Evolutionary conservation across 2,888 invertebrate genomes (phyloP).

Genomic region (Muschampia plurimacula): DNA sequence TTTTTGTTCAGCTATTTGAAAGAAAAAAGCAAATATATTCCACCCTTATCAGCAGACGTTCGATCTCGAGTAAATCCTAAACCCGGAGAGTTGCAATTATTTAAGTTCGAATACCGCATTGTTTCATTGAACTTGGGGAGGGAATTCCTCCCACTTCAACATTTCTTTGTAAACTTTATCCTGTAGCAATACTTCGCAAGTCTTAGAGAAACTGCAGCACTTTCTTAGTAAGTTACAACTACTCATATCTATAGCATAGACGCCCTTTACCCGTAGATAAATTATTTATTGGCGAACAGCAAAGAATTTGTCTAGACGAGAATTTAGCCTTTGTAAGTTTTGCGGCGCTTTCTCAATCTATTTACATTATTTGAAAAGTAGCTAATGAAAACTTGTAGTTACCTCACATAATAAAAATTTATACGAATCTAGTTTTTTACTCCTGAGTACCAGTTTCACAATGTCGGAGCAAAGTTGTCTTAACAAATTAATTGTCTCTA

Average conservation of each 20-base stretch:
- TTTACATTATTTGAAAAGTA: conserved; percentile 7
- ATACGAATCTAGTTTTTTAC: background rate
- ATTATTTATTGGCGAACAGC: conserved; percentile 31
- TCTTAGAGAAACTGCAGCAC: conserved; percentile 33
- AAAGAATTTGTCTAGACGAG: conserved; percentile 16
- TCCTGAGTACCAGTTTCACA: background rate
- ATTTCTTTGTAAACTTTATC: conserved; percentile 40
- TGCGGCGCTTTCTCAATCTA: conserved; percentile 3
- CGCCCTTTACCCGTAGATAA: conserved; percentile 22
- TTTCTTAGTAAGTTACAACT: conserved; percentile 26
- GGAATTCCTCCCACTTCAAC: conserved; percentile 28
- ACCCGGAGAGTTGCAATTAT: conserved; percentile 34
- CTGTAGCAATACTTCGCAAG: conserved; percentile 33
- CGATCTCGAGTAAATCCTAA: conserved; percentile 32
- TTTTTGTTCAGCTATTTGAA: background rate
- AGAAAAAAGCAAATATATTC: conserved; percentile 22
- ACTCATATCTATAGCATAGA: conserved; percentile 13
- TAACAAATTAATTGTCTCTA: background rate
- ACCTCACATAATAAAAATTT: conserved; percentile 6
- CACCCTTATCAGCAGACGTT: conserved; percentile 13
- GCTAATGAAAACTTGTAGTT: conserved; percentile 3
- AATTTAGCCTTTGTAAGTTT: conserved; percentile 23
- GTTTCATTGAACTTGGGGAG: conserved; percentile 38
- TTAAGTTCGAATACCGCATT: conserved; percentile 34
- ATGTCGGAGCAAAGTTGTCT: background rate